phyloP scores from a whole-genome alignment of 1,140 invertebrate genomes.

The Doryteuthis pealeii region DNA sequence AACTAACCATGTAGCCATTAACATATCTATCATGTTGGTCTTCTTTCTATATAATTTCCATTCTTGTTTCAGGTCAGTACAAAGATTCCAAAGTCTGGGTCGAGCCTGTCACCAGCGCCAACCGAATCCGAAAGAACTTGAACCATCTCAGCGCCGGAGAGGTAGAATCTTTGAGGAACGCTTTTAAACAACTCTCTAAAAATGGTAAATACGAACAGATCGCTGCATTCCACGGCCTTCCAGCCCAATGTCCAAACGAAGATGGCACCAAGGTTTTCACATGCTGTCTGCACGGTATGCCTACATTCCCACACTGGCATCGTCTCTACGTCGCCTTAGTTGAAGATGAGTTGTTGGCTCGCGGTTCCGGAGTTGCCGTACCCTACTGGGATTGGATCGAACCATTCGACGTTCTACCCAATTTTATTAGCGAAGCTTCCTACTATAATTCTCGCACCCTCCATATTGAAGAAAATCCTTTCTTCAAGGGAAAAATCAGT shows the following conservation, averaged over 20 bases:
- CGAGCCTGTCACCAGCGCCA: constrained; percentile 20
- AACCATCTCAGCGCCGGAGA: constrained; percentile 25
- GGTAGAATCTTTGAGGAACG: constrained; percentile 27
- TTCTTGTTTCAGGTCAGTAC: background rate
- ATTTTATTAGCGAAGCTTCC: constrained; percentile 18
- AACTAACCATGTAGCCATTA: too few relatives aligned
- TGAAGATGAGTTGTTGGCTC: constrained; percentile 23
- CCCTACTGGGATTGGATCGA: constrained; percentile 36
- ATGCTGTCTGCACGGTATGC: constrained; percentile 30
- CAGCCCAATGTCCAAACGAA: constrained; percentile 23
- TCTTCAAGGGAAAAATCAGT: constrained; percentile 24
- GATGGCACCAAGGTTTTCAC: constrained; percentile 14
- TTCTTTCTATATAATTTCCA: too few relatives aligned
- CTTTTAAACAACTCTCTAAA: constrained; percentile 24
- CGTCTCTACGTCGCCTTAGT: constrained; percentile 30
- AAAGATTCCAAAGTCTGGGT: constrained; percentile 15
- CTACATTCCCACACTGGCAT: constrained; percentile 33
- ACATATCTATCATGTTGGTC: too few relatives aligned
- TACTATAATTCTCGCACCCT: constrained; percentile 28
- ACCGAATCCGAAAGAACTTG: constrained; percentile 25
- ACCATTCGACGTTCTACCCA: constrained; percentile 20
- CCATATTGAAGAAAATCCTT: constrained; percentile 27
- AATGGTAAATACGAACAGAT: constrained; percentile 31
- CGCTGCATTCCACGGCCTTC: constrained; percentile 32
- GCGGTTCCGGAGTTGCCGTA: constrained; percentile 26